phyloP scores from a whole-genome alignment of 2,888 invertebrate species.

The Callosobruchus maculatus region DNA sequence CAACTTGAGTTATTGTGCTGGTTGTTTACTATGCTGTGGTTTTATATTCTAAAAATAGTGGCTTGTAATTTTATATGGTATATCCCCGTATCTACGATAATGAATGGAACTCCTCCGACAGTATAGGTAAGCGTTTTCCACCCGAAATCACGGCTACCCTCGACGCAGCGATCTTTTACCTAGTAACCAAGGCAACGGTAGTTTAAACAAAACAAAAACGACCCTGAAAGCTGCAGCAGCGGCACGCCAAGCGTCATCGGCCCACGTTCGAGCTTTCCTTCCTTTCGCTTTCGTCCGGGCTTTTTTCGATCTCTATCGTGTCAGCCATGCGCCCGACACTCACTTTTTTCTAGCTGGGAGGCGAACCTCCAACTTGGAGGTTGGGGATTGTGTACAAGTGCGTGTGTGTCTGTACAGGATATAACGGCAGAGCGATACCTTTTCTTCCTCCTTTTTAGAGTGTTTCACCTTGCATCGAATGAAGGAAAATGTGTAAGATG shows the following conservation, averaged over 20 bases:
- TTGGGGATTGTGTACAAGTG: background rate
- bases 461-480: background rate
- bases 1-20: too few species aligned
- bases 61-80: too few species aligned
- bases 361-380: background rate
- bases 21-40: too few species aligned
- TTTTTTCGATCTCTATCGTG: constrained; percentile 1
- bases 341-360: background rate
- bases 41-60: too few species aligned
- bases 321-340: background rate
- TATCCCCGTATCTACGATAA: background rate
- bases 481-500: background rate
- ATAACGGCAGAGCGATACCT: background rate
- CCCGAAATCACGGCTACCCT: background rate
- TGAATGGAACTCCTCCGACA: background rate
- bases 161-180: background rate
- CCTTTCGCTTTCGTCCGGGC: constrained; percentile 5
- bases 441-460: background rate
- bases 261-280: constrained; percentile 1
- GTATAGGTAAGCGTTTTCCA: background rate
- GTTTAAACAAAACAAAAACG: constrained; percentile 29
- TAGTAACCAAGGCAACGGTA: constrained; percentile 18
- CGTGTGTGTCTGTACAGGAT: background rate
- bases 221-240: constrained; percentile 25
- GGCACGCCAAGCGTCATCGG: constrained; percentile 18